Percentiles rank a stretch among this genome's conserved stretches.
Conservation (phyloP, 2,888 invertebrate species). For the Lasioglossum morio region DNA sequence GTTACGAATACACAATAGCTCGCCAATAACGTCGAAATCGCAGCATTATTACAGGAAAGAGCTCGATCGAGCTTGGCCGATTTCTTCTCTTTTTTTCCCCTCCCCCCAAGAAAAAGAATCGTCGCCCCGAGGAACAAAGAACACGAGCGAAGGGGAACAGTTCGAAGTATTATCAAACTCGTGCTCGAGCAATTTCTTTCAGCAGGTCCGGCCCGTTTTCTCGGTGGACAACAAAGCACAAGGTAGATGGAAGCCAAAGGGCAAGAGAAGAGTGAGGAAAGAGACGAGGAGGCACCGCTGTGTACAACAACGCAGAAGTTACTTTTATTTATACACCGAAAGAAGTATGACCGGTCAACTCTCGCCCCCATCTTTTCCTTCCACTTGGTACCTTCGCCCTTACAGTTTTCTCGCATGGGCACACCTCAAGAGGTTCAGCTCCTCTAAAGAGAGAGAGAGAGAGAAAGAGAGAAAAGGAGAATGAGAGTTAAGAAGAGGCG, state of each 20-base stretch:
- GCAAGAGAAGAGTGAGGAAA: not conserved
- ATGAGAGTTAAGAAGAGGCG: not conserved
- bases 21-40: not conserved
- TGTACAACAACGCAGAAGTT: constrained; percentile 54
- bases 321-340: constrained; percentile 69
- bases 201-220: not conserved
- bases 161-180: constrained; percentile 25
- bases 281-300: constrained; percentile 44
- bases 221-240: constrained; percentile 13
- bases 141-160: constrained; percentile 11
- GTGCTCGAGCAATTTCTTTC: constrained; percentile 22
- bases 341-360: constrained; percentile 55
- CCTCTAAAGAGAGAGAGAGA: not conserved
- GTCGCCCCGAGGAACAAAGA: constrained; percentile 4
- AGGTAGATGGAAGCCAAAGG: constrained; percentile 26
- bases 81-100: not conserved
- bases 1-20: not conserved
- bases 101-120: not conserved
- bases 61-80: not conserved
- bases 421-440: constrained; percentile 74
- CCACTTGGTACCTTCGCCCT: constrained; percentile 58
- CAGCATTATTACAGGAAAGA: not conserved
- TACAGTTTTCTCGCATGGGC: constrained; percentile 77
- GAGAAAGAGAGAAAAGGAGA: not conserved
- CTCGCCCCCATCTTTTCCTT: constrained; percentile 48